Percentiles rank a stretch among this genome's conserved stretches.
These are phyloP conservation scores for Chrysolina oricalcia DNA, from an alignment of 2,888 invertebrate species.

Conservation along the genomic window DNA sequence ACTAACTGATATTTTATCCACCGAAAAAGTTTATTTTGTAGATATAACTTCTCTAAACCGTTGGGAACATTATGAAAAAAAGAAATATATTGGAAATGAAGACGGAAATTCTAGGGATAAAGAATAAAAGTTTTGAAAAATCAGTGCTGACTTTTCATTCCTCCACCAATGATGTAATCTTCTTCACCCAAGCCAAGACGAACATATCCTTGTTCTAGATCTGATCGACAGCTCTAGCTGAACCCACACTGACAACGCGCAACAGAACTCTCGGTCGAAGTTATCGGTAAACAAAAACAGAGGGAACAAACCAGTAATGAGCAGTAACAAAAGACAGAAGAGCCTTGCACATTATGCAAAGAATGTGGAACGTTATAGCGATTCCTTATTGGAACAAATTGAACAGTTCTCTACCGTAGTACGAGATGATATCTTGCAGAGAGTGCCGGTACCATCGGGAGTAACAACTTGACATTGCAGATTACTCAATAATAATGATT, in stretches of 20 bases:
- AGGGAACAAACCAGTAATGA: slow-evolving; percentile 31
- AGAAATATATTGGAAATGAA: no score
- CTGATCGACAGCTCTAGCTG: background rate
- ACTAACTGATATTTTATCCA: no score
- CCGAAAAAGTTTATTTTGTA: no score
- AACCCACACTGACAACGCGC: background rate
- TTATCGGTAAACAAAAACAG: slow-evolving; percentile 22
- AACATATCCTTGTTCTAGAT: no score
- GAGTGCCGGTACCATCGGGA: slow-evolving; percentile 40
- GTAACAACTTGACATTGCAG: slow-evolving; percentile 36
- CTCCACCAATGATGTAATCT: no score
- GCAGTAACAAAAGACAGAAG: slow-evolving; percentile 45
- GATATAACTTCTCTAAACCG: no score
- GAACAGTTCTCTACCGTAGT: slow-evolving; percentile 38
- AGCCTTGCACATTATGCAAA: slow-evolving; percentile 47
- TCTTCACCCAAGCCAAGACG: no score
- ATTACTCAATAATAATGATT: no score
- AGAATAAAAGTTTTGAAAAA: no score
- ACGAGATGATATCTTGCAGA: slow-evolving; percentile 37
- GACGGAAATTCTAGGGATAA: no score
- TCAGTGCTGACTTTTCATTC: no score
- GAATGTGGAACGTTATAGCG: slow-evolving; percentile 47
- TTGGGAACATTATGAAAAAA: no score
- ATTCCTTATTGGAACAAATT: slow-evolving; percentile 47
- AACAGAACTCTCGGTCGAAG: background rate